Base-by-base conservation (phyloP, 2,113 vertebrate species). In the Megaceryle maxima region DNA sequence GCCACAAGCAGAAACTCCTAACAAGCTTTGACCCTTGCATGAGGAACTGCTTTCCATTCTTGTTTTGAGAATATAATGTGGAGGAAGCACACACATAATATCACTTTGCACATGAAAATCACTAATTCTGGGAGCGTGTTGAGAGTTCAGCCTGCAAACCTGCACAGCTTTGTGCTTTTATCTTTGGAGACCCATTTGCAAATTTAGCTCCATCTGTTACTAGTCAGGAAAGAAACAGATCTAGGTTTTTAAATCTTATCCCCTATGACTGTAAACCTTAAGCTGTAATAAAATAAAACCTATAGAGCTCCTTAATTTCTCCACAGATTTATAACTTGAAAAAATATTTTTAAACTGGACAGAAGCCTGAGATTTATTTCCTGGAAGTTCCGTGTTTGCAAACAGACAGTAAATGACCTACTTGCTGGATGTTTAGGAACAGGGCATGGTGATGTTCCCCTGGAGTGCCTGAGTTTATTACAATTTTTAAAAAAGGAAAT, bases 91-190 rank as follows among this genome's bases (percentile, higher is more conserved):
- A 3, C 19, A 6, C 17, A 2, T 16, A 17, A 66, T 39, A 72
- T n/a, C 26, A 25, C 17, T 16, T 44, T 0, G 4, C 1, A 2
- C 0, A 0, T 5, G 6, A 55, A 78, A 86, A 48, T 25, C 18
- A 2, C 29, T 25, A 25, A 25, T 43, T 87, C 53, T 14, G 39
- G 50, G 66, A 56, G 16, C 5, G 1, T 0, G 2, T 16, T 31
- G 16, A 44, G 44, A 50, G 37, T 5, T 33, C 73, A 51, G 22
- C 56, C 73, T 87, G 29, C 41, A 63, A 75, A 80, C n/a, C 41
- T 33, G 31, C 19, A 31, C 3, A 24, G 25, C 25, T 44, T 39
- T 24, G 4, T 28, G 31, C 57, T 68, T 51, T 41, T 22, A 10
- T 31, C 39, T 41, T 53, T 6, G 5, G 57, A 74, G 43, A 37